These are phyloP conservation scores for Taeniopygia guttata DNA, from an alignment of 2,797 vertebrate species.

Conservation along the genomic window DNA sequence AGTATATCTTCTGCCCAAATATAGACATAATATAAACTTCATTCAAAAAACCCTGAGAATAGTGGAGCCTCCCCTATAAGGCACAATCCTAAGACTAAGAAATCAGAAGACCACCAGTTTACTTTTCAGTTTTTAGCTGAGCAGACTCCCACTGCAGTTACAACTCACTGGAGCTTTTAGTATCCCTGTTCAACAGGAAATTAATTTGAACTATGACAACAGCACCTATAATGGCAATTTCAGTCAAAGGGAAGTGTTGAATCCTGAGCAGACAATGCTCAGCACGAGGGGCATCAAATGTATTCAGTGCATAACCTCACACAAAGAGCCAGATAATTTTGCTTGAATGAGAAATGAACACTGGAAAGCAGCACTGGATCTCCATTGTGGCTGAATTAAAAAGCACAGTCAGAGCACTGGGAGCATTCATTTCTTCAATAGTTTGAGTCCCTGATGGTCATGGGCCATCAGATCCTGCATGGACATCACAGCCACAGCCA, in stretches of 20 bases:
- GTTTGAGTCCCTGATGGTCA: background rate
- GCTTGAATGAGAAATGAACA: background rate
- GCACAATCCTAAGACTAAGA: background rate
- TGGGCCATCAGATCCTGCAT: background rate
- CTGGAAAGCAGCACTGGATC: background rate
- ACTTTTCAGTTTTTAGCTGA: background rate
- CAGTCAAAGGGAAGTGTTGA: background rate
- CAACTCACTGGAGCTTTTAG: conserved; percentile 1
- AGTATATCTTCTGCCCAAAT: background rate
- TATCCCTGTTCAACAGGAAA: conserved; percentile 11
- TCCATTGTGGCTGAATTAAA: background rate
- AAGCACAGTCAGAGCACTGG: background rate
- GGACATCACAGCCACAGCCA: background rate
- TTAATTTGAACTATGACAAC: conserved; percentile 32
- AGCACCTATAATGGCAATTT: conserved; percentile 3
- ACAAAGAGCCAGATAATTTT: background rate
- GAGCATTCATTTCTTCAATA: background rate
- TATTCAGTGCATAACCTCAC: background rate
- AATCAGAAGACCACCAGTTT: background rate
- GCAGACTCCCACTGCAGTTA: background rate
- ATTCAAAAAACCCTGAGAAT: background rate
- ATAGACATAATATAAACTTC: too few relatives aligned
- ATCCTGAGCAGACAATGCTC: background rate
- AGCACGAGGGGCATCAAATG: background rate
- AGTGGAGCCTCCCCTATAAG: background rate